A percentile compares a stretch with the other conserved stretches of the same genome.
Conservation (phyloP, 2,888 invertebrate genomes). For the Entomobrya multifasciata region DNA sequence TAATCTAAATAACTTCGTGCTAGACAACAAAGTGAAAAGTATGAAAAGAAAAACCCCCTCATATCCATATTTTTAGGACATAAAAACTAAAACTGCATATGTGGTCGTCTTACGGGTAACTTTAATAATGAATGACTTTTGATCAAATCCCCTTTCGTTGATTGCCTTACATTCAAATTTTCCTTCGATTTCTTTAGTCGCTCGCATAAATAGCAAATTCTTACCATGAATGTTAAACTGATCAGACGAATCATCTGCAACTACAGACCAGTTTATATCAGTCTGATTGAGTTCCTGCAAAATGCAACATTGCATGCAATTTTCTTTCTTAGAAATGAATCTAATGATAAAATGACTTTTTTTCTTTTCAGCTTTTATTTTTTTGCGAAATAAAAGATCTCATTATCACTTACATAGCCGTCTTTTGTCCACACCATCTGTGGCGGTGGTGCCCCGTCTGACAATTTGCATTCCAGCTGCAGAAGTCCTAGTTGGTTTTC, state of each 20-base stretch:
- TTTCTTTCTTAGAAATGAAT: not conserved
- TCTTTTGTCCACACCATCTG: slow-evolving; percentile 49
- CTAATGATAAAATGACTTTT: no score
- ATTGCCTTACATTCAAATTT: slow-evolving; percentile 20
- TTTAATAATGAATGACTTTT: slow-evolving; percentile 27
- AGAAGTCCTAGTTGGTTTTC: slow-evolving; percentile 52
- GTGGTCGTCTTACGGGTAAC: slow-evolving; percentile 47
- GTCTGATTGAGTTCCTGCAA: slow-evolving; percentile 40
- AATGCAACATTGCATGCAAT: not conserved
- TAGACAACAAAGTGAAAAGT: not conserved
- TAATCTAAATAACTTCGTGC: slow-evolving; percentile 55
- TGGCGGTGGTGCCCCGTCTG: slow-evolving; percentile 23
- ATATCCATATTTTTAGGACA: no score
- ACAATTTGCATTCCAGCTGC: slow-evolving; percentile 34
- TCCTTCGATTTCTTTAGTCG: slow-evolving; percentile 49
- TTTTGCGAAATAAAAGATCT: not conserved
- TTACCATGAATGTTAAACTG: not conserved
- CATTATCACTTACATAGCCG: slow-evolving; percentile 34
- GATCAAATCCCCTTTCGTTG: not conserved
- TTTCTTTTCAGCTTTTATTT: not conserved
- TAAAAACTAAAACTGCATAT: not conserved
- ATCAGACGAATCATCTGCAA: not conserved
- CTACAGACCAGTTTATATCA: slow-evolving; percentile 39
- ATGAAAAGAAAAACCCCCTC: not conserved
- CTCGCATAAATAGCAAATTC: slow-evolving; percentile 52